Base-by-base conservation (phyloP, 1,140 invertebrate species). In the Fragariocoptes setiger region DNA sequence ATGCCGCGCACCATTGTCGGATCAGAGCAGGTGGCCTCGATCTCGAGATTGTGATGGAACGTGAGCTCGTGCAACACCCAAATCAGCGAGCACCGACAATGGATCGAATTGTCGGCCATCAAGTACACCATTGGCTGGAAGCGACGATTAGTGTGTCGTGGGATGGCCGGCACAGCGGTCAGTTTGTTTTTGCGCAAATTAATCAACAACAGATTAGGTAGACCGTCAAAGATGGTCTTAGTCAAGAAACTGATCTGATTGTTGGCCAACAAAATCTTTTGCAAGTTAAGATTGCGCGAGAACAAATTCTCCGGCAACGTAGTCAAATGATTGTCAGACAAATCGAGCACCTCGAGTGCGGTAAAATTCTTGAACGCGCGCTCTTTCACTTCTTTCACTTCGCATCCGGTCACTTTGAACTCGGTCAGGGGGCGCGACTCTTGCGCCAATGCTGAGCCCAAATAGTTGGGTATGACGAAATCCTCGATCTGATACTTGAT, bases 291-390 rank as follows among this genome's bases (percentile, higher is more conserved):
- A 31, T 31, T 31, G 8, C 25, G 25, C 8, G 25, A 31, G 14
- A 46, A 46, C 2, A 46, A 4, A 1, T 43, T 38, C 31, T 46
- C 21, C 2, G 45, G 45, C 3, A 46, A 15, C 1, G 38, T 20
- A 8, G 3, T 38, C 14, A 46, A 3, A 8, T 40, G 15, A 16
- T 46, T 46, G 22, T 46, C 42, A 19, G 41, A 31, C 2, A 46
- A 22, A 25, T 46, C 42, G 13, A 46, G 41, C 18, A 43, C 39
- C 38, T 40, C 38, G 8, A 46, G 25, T 31, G 8, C 8, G 25
- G 25, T 31, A n/a, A 31, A 31, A 31, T 31, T 31, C n/a, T 31
- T 31, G n/a, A 31, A 31, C 25, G 25, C 25, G 8, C 25, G 25
- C 25, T 31, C 25, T n/a, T 31, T 31, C 8, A 31, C 25, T n/a